A percentile compares a stretch with the other conserved stretches of the same genome.
These are phyloP conservation scores for Melipona beecheii DNA, from an alignment of 2,888 invertebrate genomes.

Conservation along the genomic window DNA sequence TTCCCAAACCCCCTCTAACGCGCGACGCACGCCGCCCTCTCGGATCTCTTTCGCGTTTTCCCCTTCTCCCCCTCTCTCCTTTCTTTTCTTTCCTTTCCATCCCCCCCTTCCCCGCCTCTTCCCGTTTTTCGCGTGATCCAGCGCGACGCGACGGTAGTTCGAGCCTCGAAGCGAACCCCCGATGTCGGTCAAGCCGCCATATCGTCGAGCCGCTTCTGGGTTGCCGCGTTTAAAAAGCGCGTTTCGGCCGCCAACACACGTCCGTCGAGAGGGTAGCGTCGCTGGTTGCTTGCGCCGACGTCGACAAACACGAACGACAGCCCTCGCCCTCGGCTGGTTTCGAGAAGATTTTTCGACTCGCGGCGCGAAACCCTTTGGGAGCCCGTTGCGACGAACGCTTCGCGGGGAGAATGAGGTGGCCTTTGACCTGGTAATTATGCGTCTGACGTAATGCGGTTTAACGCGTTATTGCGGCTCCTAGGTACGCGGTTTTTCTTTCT, in stretches of 20 bases:
- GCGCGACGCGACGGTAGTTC: slow-evolving; percentile 1
- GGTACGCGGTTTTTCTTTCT: neutral
- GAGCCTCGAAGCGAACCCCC: slow-evolving; percentile 34
- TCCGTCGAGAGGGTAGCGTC: slow-evolving; percentile 2
- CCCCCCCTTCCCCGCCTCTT: neutral
- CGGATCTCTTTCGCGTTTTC: slow-evolving; percentile 36
- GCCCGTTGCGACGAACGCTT: neutral
- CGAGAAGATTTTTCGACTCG: slow-evolving; percentile 15
- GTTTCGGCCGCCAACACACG: slow-evolving; percentile 39
- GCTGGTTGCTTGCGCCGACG: neutral
- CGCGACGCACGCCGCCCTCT: slow-evolving; percentile 20
- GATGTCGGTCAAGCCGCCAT: slow-evolving; percentile 68
- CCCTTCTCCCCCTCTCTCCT: too few relatives aligned
- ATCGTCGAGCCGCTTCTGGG: slow-evolving; percentile 55
- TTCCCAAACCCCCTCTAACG: neutral
- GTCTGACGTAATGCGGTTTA: slow-evolving; percentile 44
- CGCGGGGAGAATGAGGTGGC: neutral
- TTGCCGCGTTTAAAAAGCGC: slow-evolving; percentile 50
- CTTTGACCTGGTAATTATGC: slow-evolving; percentile 39
- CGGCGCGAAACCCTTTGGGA: neutral
- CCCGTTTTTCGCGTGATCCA: slow-evolving; percentile 28
- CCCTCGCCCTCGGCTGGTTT: neutral
- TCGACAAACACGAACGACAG: neutral
- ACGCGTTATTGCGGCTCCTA: slow-evolving; percentile 34
- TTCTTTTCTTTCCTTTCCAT: neutral